A percentile compares a stretch with the other conserved stretches of the same genome.
Conservation (phyloP, 2,113 vertebrate genomes). For the Butorides virescens region DNA sequence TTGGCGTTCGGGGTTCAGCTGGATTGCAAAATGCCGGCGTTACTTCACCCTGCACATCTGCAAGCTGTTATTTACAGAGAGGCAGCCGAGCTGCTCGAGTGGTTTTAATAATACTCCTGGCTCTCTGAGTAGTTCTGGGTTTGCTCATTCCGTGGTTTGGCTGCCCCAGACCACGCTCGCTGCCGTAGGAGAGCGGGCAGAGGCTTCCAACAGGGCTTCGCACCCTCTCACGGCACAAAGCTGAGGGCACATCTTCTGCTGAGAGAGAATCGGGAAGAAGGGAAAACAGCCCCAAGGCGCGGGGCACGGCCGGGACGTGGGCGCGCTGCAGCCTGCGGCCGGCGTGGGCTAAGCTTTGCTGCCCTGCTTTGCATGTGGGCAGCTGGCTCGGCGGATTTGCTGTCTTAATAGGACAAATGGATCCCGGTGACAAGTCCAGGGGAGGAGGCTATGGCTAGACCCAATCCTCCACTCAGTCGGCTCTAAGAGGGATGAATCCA, state of each 20-base stretch:
- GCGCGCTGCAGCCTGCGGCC: rapidly evolving
- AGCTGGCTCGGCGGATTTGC: not conserved
- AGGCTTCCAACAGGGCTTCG: not conserved
- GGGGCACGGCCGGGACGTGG: not conserved
- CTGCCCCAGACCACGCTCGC: not conserved
- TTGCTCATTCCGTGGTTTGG: not conserved
- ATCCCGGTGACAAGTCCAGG: not conserved
- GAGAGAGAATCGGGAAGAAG: not conserved
- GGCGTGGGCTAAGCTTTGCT: not conserved
- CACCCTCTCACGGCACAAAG: not conserved
- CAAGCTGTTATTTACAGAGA: not conserved
- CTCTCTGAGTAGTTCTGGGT: not conserved
- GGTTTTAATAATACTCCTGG: not conserved
- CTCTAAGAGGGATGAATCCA: not conserved
- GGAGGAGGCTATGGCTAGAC: not conserved
- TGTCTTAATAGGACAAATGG: not conserved
- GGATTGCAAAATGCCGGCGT: not conserved
- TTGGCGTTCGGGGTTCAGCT: not conserved
- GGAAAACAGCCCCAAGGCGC: rapidly evolving
- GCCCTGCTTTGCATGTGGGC: not conserved
- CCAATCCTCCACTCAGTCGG: not conserved
- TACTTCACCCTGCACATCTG: not conserved
- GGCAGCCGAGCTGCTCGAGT: not conserved
- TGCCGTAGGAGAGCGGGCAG: not conserved
- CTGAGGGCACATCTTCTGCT: not conserved